Conservation (phyloP, 2,113 vertebrate genomes). For the Podarcis raffonei region DNA sequence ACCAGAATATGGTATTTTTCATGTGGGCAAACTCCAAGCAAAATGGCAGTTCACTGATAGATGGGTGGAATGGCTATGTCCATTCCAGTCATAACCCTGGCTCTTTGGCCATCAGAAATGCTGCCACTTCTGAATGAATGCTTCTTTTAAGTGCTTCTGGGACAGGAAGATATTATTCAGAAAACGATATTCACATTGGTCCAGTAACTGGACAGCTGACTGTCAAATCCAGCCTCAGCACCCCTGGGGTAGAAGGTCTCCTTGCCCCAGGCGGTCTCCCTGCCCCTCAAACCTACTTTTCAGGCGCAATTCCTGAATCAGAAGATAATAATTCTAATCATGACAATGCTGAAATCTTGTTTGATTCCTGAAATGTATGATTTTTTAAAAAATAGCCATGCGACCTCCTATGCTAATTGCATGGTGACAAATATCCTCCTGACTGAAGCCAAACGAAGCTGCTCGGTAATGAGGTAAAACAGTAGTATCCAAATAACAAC, state of each 20-base stretch:
- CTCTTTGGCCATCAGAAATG: neutral
- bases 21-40: neutral
- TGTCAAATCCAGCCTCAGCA: neutral
- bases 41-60: neutral
- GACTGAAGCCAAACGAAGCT: neutral
- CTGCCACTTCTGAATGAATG: neutral
- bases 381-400: neutral
- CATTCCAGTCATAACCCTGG: neutral
- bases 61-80: too few relatives aligned
- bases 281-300: neutral
- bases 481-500: neutral
- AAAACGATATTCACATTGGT: neutral
- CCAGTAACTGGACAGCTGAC: neutral
- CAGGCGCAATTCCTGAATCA: neutral
- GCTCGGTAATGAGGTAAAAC: neutral
- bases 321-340: neutral
- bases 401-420: neutral
- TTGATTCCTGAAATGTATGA: neutral
- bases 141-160: neutral
- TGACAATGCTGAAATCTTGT: neutral
- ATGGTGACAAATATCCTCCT: neutral
- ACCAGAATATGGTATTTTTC: neutral
- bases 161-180: neutral
- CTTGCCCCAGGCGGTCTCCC: neutral
- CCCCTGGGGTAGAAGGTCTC: neutral